Base-by-base conservation (phyloP, 1,140 invertebrate genomes). In the Pomacea maculata region DNA sequence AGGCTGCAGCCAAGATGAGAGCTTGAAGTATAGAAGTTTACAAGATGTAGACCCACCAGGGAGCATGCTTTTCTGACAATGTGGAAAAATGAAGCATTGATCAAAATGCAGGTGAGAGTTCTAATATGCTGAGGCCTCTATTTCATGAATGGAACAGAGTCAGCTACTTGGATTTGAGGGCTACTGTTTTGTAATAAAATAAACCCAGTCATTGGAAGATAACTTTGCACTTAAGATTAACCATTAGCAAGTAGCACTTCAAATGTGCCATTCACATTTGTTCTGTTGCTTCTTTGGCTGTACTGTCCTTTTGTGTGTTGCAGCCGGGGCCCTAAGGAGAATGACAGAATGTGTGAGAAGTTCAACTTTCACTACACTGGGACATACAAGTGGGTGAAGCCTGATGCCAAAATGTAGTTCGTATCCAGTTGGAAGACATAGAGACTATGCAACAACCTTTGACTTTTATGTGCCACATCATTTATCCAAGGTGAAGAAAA, bases 361-460 rank as follows among this genome's bases (percentile, higher is more conserved):
- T 95, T 95, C 90, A 96, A 98, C 89, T 99, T 98, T 88, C 94
- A 94, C 79, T 99, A 99, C 91, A 97, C 96, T 80, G 98, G 98
- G 70, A 98, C 98, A 0, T 99, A 99, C 90, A 97, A 97, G 91
- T 99, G 98, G 98, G 67, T 70, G 29, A 65, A 82, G 55, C 74
- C 76, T 14, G 78, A 80, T 12, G 71, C 83, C 54, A 83, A 82
- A 29, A 81, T 83, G 71, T 83, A 63, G 76, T 63, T 17, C 34
- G 34, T 45, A 45, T 3, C n/a, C 29, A 25, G 77, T 21, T 70
- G 21, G 29, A 70, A n/a, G 67, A n/a, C 29, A 9, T 34, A 21
- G 29, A n/a, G 67, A 34, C 67, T 19, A 72, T 72, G 52, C 34
- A 45, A 52, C 52, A 19, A 45, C 17, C 1, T 45, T 72, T 72